phyloP scores from a whole-genome alignment of 2,797 vertebrate genomes.

The Melanotaenia boesemani region DNA sequence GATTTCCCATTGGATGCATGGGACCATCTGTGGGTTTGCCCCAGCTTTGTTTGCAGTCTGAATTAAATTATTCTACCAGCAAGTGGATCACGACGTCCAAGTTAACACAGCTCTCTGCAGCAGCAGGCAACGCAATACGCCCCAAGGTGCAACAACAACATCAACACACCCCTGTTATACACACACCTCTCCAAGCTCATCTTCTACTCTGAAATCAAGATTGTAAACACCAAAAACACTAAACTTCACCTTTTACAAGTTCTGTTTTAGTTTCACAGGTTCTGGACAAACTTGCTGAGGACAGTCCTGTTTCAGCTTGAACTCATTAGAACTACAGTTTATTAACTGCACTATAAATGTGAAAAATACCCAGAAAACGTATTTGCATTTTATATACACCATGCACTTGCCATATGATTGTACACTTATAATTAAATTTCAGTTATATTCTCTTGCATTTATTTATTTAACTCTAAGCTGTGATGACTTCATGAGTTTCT shows the following conservation, averaged over 20 bases:
- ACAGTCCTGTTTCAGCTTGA: too few species aligned
- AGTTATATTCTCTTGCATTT: too few species aligned
- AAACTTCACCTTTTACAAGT: slow-evolving; percentile 4
- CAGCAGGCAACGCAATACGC: slow-evolving; percentile 29
- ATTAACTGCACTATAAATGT: too few species aligned
- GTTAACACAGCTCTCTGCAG: slow-evolving; percentile 40
- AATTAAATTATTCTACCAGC: slow-evolving; percentile 61
- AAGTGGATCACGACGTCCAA: slow-evolving; percentile 53
- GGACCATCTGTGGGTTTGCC: slow-evolving; percentile 67
- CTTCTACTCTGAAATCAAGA: neutral
- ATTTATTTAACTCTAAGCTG: too few species aligned
- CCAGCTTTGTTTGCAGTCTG: slow-evolving; percentile 60
- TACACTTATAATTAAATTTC: too few species aligned
- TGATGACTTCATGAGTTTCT: too few species aligned
- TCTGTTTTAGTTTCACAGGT: neutral
- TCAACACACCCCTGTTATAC: neutral
- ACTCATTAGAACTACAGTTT: too few species aligned
- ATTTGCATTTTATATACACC: too few species aligned
- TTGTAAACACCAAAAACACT: slow-evolving; percentile 4
- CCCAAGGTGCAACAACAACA: slow-evolving; percentile 1
- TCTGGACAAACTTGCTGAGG: neutral
- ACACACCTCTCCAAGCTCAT: slow-evolving; percentile 6
- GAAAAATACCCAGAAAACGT: too few species aligned
- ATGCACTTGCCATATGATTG: too few species aligned
- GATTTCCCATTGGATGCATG: slow-evolving; percentile 68